Evolutionary conservation across 2,888 invertebrate genomes (phyloP).

Genomic region (Anaspis maculata): DNA sequence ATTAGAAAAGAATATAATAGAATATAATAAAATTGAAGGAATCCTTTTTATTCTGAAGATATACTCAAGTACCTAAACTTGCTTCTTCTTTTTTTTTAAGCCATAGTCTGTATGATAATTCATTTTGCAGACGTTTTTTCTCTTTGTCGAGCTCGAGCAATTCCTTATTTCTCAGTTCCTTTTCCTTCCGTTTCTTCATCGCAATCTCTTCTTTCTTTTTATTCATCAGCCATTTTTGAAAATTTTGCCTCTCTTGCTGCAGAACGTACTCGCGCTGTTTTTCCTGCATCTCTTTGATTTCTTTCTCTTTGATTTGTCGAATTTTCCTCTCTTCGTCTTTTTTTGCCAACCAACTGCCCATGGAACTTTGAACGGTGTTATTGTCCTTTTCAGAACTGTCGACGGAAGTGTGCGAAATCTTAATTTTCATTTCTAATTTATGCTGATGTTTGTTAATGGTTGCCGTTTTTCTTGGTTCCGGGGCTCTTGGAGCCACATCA

Average conservation of each 20-base stretch:
- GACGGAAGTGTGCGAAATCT: conserved; percentile 16
- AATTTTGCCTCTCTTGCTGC: conserved; percentile 40
- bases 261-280: conserved; percentile 35
- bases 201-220: conserved; percentile 28
- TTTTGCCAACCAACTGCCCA: conserved; percentile 42
- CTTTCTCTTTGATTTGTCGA: conserved; percentile 26
- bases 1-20: too few relatives aligned
- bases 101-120: conserved; percentile 43
- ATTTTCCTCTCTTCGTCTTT: conserved; percentile 32
- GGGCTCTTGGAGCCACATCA: conserved; percentile 7
- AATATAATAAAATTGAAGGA: too few relatives aligned
- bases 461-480: conserved; percentile 12
- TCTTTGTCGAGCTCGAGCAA: conserved; percentile 32
- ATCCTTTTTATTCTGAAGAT: too few relatives aligned
- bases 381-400: conserved; percentile 11
- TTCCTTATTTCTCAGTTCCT: conserved; percentile 35
- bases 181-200: conserved; percentile 40
- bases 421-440: too few relatives aligned
- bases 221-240: conserved; percentile 35
- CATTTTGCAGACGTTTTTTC: conserved; percentile 31
- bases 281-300: conserved; percentile 31
- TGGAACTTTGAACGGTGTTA: conserved; percentile 18
- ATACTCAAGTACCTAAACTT: too few relatives aligned
- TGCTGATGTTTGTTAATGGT: too few relatives aligned
- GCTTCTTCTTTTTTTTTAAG: conserved; percentile 50